Percentiles rank a stretch among this genome's conserved stretches.
phyloP scores from a whole-genome alignment of 2,113 vertebrate species.

The Andinoacara biseriatus region DNA sequence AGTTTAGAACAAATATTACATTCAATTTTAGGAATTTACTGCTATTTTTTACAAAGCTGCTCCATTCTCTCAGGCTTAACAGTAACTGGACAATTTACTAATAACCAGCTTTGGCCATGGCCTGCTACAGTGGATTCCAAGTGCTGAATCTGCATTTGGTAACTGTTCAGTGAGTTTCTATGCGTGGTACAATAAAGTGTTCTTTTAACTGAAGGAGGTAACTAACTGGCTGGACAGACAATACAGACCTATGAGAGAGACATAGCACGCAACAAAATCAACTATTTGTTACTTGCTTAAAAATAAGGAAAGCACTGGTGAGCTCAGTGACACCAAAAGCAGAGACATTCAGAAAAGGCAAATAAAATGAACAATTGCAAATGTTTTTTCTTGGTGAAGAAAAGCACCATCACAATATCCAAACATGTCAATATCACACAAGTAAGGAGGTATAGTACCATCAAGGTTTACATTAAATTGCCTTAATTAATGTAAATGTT shows the following conservation, averaged over 20 bases:
- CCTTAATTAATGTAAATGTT: too few relatives aligned
- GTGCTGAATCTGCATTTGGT: not conserved
- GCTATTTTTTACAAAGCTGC: not conserved
- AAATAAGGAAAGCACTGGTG: not conserved
- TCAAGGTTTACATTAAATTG: not conserved
- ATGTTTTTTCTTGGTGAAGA: not conserved
- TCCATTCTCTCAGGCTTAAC: not conserved
- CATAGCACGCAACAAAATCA: not conserved
- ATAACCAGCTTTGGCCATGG: not conserved
- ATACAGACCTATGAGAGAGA: not conserved
- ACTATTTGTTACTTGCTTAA: not conserved
- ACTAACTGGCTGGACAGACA: not conserved
- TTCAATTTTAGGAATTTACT: not conserved
- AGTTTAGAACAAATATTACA: not conserved
- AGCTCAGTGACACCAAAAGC: not conserved
- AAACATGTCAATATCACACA: not conserved
- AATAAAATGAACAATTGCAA: not conserved
- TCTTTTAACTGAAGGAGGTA: not conserved
- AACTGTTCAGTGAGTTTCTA: not conserved
- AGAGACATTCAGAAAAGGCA: not conserved
- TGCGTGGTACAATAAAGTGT: not conserved
- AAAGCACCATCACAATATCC: not conserved
- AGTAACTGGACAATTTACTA: not conserved
- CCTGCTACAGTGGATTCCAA: not conserved
- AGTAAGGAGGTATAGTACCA: not conserved